Conservation (phyloP, 2,888 invertebrate species). For the Tipula unca region DNA sequence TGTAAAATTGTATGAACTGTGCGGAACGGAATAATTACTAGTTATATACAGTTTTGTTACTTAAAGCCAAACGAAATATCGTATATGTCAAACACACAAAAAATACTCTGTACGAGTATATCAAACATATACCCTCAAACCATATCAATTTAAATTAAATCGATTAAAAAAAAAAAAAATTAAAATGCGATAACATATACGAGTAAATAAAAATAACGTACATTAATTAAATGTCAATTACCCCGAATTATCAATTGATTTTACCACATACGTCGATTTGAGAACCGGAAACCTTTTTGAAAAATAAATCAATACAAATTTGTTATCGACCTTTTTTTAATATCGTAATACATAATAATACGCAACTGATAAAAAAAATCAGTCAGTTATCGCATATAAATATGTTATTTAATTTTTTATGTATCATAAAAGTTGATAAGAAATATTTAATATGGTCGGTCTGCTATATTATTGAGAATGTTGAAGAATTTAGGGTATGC, state of each 20-base stretch:
- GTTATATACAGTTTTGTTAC: too few relatives aligned
- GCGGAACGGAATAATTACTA: too few relatives aligned
- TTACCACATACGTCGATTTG: not conserved
- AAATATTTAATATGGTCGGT: not conserved
- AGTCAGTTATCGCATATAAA: not conserved
- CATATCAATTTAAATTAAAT: not conserved
- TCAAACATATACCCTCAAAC: not conserved
- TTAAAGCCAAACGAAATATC: too few relatives aligned
- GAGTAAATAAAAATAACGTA: not conserved
- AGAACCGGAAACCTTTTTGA: not conserved
- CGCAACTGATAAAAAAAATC: not conserved
- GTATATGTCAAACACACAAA: too few relatives aligned
- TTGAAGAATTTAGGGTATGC: too few relatives aligned
- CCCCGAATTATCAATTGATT: not conserved
- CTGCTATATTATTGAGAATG: too few relatives aligned
- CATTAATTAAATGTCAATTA: slow-evolving; percentile 8
- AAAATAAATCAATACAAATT: not conserved
- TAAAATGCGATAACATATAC: too few relatives aligned
- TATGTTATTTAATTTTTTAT: not conserved
- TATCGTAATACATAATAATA: not conserved
- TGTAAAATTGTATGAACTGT: too few relatives aligned
- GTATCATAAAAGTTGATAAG: not conserved
- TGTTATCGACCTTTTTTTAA: not conserved
- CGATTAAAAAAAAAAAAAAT: not conserved
- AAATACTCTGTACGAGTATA: too few relatives aligned